These are phyloP conservation scores for Hydrozoanthus gracilis DNA, from an alignment of 92 coral and sea anemone genomes.

Conservation along the genomic window DNA sequence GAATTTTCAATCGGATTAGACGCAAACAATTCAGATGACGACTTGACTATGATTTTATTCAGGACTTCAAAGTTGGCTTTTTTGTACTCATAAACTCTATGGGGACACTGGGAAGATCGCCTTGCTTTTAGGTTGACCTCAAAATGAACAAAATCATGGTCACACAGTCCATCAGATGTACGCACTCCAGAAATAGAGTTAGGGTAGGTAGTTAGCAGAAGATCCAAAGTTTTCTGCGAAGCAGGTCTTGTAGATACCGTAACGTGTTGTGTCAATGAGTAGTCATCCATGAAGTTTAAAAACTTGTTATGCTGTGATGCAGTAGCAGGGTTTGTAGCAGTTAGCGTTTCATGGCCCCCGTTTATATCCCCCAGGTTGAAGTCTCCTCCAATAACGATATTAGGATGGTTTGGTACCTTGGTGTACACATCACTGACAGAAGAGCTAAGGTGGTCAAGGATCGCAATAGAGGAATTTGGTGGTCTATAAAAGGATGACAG, in stretches of 20 bases:
- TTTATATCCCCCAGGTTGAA: constrained; percentile 67
- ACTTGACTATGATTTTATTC: constrained; percentile 22
- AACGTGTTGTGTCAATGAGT: constrained; percentile 59
- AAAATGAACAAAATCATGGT: constrained; percentile 44
- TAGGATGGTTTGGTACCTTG: constrained; percentile 41
- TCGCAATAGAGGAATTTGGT: too few relatives aligned
- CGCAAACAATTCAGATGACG: constrained; percentile 44
- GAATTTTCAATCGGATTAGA: constrained; percentile 46
- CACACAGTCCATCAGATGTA: constrained; percentile 43
- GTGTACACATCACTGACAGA: background rate
- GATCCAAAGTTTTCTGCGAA: constrained; percentile 57
- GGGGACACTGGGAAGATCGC: constrained; percentile 58
- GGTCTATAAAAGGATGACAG: too few relatives aligned
- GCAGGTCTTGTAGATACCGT: constrained; percentile 62
- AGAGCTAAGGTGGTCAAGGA: too few relatives aligned
- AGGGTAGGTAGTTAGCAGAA: constrained; percentile 31
- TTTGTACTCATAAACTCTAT: constrained; percentile 33
- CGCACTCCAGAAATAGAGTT: background rate
- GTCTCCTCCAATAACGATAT: constrained; percentile 60
- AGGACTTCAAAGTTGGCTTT: constrained; percentile 49
- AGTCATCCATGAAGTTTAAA: constrained; percentile 53
- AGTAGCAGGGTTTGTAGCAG: background rate
- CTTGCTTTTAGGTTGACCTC: constrained; percentile 32
- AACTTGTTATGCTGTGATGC: constrained; percentile 41
- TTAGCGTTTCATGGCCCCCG: constrained; percentile 26